A percentile compares a stretch with the other conserved stretches of the same genome.
These are phyloP conservation scores for Pollenia griseotomentosa DNA, from an alignment of 2,888 invertebrate genomes.

Conservation along the genomic window DNA sequence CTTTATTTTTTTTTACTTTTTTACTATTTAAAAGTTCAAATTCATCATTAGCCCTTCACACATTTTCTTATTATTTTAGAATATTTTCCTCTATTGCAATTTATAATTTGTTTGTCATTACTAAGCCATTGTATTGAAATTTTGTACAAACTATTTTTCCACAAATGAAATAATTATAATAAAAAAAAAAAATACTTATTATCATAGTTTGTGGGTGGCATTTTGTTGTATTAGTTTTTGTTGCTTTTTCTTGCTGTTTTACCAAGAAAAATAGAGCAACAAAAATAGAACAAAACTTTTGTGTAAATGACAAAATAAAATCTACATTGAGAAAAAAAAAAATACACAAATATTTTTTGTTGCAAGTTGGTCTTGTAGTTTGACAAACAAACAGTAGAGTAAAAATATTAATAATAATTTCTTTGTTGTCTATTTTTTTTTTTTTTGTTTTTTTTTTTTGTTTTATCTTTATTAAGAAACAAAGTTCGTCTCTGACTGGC, in stretches of 20 bases:
- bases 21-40: not conserved
- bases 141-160: slow-evolving; percentile 45
- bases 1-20: too few species aligned
- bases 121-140: slow-evolving; percentile 31
- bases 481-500: slow-evolving; percentile 42
- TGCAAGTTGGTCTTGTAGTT: slow-evolving; percentile 52
- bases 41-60: not conserved
- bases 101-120: slow-evolving; percentile 42
- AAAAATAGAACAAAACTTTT: slow-evolving; percentile 46
- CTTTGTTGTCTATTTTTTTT: slow-evolving; percentile 51
- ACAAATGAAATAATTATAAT: slow-evolving; percentile 37
- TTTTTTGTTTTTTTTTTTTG: too few species aligned
- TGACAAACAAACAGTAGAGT: slow-evolving; percentile 46
- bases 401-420: slow-evolving; percentile 63
- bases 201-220: slow-evolving; percentile 37
- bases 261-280: slow-evolving; percentile 38
- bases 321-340: slow-evolving; percentile 43
- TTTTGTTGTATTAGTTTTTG: not conserved
- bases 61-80: not conserved
- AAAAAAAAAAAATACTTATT: slow-evolving; percentile 19
- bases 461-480: not conserved
- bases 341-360: slow-evolving; percentile 2
- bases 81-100: not conserved
- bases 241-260: not conserved
- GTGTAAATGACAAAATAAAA: slow-evolving; percentile 69